Percentiles rank a stretch among this genome's conserved stretches.
Conservation (phyloP, 2,797 vertebrate species). For the Pampus argenteus region DNA sequence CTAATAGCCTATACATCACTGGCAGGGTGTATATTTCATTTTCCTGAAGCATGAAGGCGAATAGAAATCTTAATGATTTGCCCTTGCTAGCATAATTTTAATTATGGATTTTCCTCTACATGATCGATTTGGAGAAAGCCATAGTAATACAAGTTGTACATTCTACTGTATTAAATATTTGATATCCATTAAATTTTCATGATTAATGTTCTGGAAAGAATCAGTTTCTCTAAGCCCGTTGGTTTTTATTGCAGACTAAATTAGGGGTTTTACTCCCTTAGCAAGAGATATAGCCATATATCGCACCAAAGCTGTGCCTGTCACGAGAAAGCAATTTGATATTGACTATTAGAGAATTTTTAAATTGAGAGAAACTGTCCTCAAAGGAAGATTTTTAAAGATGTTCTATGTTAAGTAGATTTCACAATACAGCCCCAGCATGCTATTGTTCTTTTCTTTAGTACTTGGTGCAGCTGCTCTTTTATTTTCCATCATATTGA, state of each 20-base stretch:
- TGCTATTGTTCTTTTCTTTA: not conserved
- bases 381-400: constrained; percentile 55
- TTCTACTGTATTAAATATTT: constrained; percentile 90
- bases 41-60: constrained; percentile 81
- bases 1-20: constrained; percentile 87
- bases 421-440: constrained; percentile 9
- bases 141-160: constrained; percentile 88
- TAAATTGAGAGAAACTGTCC: constrained; percentile 60
- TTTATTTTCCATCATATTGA: constrained; percentile 5
- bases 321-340: constrained; percentile 79
- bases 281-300: constrained; percentile 78
- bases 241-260: constrained; percentile 87
- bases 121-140: constrained; percentile 87
- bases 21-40: constrained; percentile 84
- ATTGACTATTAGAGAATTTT: constrained; percentile 79
- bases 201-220: constrained; percentile 89
- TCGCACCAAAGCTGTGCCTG: constrained; percentile 78
- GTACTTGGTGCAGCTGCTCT: not conserved
- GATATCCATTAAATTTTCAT: constrained; percentile 88
- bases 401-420: constrained; percentile 59
- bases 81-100: constrained; percentile 87
- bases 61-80: constrained; percentile 88
- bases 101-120: constrained; percentile 88
- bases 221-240: constrained; percentile 85
- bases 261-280: constrained; percentile 83